Evolutionary conservation across 2,113 vertebrate species (phyloP).

Genomic region (Strigops habroptila): DNA sequence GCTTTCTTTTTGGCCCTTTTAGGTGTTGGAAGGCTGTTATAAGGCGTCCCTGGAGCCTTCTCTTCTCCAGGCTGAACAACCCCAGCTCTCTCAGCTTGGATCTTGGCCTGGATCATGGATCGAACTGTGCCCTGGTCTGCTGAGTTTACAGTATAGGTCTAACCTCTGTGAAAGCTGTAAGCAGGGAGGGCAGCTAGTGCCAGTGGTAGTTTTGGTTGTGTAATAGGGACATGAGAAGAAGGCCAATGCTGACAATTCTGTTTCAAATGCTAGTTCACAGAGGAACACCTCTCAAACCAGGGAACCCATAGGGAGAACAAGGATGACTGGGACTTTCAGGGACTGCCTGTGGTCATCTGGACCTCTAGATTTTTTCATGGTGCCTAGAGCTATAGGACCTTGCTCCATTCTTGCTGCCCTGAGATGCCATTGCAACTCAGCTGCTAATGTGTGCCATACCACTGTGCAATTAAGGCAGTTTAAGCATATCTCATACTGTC

Average conservation of each 20-base stretch:
- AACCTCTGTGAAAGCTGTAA: not conserved
- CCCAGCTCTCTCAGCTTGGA: not conserved
- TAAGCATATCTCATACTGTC: not conserved
- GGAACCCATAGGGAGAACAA: not conserved
- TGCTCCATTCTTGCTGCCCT: not conserved
- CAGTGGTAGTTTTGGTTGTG: not conserved
- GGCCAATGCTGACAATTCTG: not conserved
- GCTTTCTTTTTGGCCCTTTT: not conserved
- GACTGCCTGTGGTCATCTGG: not conserved
- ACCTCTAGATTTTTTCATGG: not conserved
- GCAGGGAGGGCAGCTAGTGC: not conserved
- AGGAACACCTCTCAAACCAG: not conserved
- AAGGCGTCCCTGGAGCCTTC: not conserved
- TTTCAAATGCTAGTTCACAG: not conserved
- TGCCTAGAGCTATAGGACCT: not conserved
- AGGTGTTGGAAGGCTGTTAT: not conserved
- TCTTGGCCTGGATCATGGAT: not conserved
- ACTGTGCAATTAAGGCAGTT: not conserved
- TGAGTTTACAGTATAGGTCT: not conserved
- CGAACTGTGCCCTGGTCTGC: not conserved
- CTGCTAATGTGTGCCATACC: not conserved
- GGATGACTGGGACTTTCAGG: not conserved
- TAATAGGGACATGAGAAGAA: not conserved
- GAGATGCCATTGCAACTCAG: not conserved
- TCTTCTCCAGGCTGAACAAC: not conserved